Conservation (phyloP, 35 echinoderm and acorn worm genomes). For the Ptychodera flava region DNA sequence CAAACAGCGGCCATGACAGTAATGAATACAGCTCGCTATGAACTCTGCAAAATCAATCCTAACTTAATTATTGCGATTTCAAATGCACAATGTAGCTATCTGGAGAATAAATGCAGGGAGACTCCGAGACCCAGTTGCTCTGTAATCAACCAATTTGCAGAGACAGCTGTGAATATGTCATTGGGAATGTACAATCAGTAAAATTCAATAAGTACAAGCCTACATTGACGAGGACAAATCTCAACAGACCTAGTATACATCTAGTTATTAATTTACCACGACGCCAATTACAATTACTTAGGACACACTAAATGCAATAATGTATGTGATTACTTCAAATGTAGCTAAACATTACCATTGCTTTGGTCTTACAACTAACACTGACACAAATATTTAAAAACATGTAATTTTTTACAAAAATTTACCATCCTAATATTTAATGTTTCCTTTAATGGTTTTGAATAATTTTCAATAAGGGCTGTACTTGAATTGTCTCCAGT, state of each 20-base stretch:
- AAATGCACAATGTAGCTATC: neutral
- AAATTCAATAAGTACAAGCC: neutral
- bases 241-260: neutral
- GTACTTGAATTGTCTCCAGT: too few relatives aligned
- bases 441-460: too few relatives aligned
- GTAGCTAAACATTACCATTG: too few relatives aligned
- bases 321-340: too few relatives aligned
- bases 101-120: neutral
- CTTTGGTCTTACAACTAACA: too few relatives aligned
- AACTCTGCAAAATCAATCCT: neutral
- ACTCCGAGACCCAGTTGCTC: neutral
- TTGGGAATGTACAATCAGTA: neutral
- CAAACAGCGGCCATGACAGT: neutral
- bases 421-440: too few relatives aligned
- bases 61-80: neutral
- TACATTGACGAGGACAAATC: neutral
- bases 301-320: neutral
- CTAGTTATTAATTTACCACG: neutral
- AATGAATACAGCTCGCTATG: neutral
- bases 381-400: too few relatives aligned
- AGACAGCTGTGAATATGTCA: neutral
- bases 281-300: neutral
- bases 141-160: neutral
- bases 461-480: too few relatives aligned
- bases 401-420: too few relatives aligned